Base-by-base conservation (phyloP, 2,888 invertebrate species). In the Coenonympha arcania region DNA sequence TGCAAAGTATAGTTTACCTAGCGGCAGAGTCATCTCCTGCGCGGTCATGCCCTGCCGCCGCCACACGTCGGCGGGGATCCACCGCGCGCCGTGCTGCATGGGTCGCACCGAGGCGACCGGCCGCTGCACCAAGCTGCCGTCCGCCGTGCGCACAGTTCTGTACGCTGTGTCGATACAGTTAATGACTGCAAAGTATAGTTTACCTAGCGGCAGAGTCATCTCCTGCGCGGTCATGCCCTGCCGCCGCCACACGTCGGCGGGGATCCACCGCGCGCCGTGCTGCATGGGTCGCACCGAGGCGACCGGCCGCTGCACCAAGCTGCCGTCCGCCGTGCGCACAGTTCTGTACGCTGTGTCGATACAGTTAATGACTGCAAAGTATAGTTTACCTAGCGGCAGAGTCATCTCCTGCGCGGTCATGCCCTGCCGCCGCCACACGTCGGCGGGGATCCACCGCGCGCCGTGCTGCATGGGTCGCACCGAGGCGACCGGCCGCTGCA, bases 401-500 rank as follows among this genome's bases (percentile, higher is more conserved):
- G 95, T 95, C 92, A 97, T 95, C 85, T 96, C 96, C 80, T 96
- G 95, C 16, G 96, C 95, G 15, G 95, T 95, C 92, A 97, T 96
- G 55, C 97, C 97, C 80, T 97, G 96, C 33, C 95, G 86, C 65
- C 95, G 93, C 95, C 95, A 95, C 48, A 95, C 94, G 79, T 95
- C 95, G 3, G 95, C 95, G 4, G 95, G 95, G 62, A 95, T 95
- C 95, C 95, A 95, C 49, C 91, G 87, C 58, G 88, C 87, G 52
- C 89, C 90, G 56, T 90, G 89, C 71, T 95, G 95, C 92, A 95
- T 94, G n/a, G n/a, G n/a, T n/a, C n/a, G n/a, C n/a, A n/a, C n/a
- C n/a, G n/a, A n/a, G 3, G 90, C 91, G 3, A 91, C 91, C 0
- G 91, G 91, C 48, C 91, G 88, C 59, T 90, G 89, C 37, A 90